Percentiles rank a stretch among this genome's conserved stretches.
Conservation (phyloP, 2,888 invertebrate genomes). For the Julus scandinavius region DNA sequence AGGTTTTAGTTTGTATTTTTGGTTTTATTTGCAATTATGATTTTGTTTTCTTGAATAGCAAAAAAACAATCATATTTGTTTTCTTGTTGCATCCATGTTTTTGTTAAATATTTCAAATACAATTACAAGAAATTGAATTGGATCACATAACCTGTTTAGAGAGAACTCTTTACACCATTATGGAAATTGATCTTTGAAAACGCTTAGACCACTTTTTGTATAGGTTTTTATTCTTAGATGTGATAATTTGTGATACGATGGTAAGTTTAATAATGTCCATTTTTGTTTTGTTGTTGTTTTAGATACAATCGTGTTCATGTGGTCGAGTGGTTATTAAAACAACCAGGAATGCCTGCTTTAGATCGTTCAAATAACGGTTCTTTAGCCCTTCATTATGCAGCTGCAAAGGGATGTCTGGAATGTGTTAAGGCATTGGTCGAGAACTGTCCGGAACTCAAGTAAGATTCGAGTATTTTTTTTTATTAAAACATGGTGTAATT, state of each 20-base stretch:
- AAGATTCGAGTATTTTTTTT: conserved; percentile 61
- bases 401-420: conserved; percentile 85
- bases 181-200: not conserved
- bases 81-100: not conserved
- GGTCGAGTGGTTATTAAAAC: conserved; percentile 73
- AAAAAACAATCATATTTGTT: not conserved
- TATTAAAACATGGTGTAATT: not conserved
- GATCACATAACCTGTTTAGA: not conserved
- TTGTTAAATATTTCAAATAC: not conserved
- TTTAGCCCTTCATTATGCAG: conserved; percentile 86
- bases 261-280: not conserved
- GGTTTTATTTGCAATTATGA: not conserved
- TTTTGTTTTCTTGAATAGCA: not conserved
- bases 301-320: conserved; percentile 65
- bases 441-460: conserved; percentile 80
- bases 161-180: not conserved
- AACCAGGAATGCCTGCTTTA: conserved; percentile 70
- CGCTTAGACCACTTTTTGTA: not conserved
- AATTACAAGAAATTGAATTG: not conserved
- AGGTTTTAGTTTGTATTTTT: not conserved
- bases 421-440: conserved; percentile 83
- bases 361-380: conserved; percentile 74
- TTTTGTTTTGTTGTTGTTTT: not conserved
- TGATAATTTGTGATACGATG: not conserved
- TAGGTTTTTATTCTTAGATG: not conserved